Percentiles rank a stretch among this genome's conserved stretches.
phyloP scores from a whole-genome alignment of 2,113 vertebrate genomes.

The Melanerpes formicivorus region DNA sequence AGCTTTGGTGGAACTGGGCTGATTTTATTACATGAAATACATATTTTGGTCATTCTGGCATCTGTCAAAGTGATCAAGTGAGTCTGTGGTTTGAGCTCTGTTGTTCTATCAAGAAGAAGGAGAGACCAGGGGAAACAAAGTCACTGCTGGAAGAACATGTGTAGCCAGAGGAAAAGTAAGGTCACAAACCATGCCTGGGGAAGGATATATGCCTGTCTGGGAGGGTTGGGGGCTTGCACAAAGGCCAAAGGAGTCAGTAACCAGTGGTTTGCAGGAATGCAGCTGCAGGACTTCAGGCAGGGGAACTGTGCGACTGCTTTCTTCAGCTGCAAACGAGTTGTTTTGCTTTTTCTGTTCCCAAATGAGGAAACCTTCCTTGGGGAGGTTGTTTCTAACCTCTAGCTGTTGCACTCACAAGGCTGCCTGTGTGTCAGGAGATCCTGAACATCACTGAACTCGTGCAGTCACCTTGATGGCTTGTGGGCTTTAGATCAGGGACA shows the following conservation, averaged over 20 bases:
- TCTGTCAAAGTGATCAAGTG: background rate
- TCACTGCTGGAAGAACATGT: background rate
- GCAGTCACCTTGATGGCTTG: accelerated
- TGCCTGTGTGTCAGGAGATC: background rate
- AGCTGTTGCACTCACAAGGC: background rate
- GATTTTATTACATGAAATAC: background rate
- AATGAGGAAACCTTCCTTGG: background rate
- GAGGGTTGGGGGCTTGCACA: background rate
- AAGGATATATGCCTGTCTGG: background rate
- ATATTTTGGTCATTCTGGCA: background rate
- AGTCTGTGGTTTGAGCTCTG: background rate
- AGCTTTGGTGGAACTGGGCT: background rate
- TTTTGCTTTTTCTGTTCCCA: background rate
- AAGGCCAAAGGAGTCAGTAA: background rate
- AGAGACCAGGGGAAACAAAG: background rate
- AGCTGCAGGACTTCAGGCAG: background rate
- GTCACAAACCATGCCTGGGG: background rate
- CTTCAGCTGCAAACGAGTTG: background rate
- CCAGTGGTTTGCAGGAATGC: background rate
- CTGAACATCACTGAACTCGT: accelerated
- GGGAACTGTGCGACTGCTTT: background rate
- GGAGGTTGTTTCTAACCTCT: background rate
- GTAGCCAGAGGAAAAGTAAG: background rate
- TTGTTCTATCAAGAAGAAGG: background rate
- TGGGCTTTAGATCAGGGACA: background rate